Conservation (phyloP, 2,113 vertebrate genomes). For the Bujurquina vittata region DNA sequence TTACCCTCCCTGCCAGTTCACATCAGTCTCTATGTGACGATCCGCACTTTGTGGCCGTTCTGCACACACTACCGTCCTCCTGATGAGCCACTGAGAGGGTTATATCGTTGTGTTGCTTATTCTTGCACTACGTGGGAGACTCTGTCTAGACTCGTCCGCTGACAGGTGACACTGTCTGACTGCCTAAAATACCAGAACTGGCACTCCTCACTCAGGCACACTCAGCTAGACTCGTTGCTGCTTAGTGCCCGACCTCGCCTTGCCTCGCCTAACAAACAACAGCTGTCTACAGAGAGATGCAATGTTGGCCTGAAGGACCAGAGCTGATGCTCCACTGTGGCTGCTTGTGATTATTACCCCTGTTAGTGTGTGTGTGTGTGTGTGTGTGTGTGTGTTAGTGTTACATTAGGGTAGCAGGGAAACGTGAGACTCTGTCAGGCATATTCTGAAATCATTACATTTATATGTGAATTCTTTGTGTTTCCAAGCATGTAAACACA, state of each 20-base stretch:
- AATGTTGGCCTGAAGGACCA: constrained; percentile 35
- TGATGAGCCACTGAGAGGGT: constrained; percentile 29
- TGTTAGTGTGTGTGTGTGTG: constrained; percentile 27
- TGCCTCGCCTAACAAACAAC: constrained; percentile 75
- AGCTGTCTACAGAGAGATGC: constrained; percentile 68
- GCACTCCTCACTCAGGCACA: constrained; percentile 66
- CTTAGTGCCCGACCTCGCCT: constrained; percentile 63
- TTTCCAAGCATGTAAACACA: constrained; percentile 19
- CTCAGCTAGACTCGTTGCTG: constrained; percentile 40
- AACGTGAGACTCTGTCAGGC: constrained; percentile 41
- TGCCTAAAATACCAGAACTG: constrained; percentile 76
- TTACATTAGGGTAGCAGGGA: constrained; percentile 3
- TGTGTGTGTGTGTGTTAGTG: constrained; percentile 22
- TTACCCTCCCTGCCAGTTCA: constrained; percentile 25
- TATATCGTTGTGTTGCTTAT: constrained; percentile 58
- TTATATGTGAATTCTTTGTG: constrained; percentile 31
- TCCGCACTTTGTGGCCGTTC: constrained; percentile 32
- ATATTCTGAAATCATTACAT: constrained; percentile 32
- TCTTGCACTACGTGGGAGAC: constrained; percentile 56
- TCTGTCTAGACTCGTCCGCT: constrained; percentile 73
- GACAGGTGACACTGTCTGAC: constrained; percentile 79
- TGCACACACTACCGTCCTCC: constrained; percentile 42
- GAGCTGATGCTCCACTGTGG: constrained; percentile 27
- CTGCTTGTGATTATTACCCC: constrained; percentile 34
- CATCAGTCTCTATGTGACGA: constrained; percentile 11